Percentiles rank a stretch among this genome's conserved stretches.
Evolutionary conservation across 2,113 vertebrate species (phyloP).

Genomic region (Formicarius rufipectus): DNA sequence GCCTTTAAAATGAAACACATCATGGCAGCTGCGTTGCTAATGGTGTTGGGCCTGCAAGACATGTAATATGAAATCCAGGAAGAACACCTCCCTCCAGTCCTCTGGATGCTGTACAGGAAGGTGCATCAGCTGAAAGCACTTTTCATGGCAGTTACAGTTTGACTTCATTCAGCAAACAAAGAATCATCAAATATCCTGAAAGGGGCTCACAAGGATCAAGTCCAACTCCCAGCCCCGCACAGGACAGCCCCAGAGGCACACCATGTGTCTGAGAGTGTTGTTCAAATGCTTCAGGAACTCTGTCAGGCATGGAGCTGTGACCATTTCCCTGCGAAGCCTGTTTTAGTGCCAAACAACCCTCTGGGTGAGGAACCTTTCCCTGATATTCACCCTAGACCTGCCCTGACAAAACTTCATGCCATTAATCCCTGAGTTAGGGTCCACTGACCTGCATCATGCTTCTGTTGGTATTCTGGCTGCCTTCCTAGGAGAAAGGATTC

Average conservation of each 20-base stretch:
- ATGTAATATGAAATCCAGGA: not conserved
- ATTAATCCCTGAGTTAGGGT: not conserved
- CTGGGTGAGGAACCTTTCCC: not conserved
- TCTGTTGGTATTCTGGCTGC: not conserved
- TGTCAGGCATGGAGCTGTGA: not conserved
- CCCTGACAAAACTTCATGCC: not conserved
- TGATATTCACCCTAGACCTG: not conserved
- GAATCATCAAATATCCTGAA: not conserved
- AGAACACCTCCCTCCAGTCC: not conserved
- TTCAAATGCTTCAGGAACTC: not conserved
- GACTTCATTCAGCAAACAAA: not conserved
- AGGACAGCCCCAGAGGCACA: not conserved
- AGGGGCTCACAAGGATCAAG: not conserved
- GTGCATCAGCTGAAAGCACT: not conserved
- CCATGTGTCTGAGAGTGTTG: not conserved
- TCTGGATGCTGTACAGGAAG: not conserved
- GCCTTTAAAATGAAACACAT: not conserved
- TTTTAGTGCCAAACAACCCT: not conserved
- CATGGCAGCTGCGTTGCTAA: fast-evolving
- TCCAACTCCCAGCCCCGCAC: not conserved
- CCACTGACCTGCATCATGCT: not conserved
- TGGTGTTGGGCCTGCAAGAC: not conserved
- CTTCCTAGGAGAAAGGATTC: not conserved
- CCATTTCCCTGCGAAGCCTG: not conserved
- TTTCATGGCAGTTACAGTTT: not conserved